Evolutionary conservation across 2,113 vertebrate species (phyloP).

Genomic region (Seriola aureovittata): DNA sequence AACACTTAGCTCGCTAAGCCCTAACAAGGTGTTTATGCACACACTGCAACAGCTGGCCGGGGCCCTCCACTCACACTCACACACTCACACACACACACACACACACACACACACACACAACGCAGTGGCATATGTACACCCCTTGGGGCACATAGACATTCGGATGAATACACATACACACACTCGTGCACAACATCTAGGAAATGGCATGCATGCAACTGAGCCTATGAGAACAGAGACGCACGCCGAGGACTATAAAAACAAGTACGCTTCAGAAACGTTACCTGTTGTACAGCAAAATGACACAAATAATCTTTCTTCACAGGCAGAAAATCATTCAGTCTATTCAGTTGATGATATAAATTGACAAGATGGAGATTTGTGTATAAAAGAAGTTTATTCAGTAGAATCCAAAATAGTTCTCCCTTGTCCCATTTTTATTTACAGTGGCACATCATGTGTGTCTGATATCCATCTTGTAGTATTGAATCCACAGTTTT

Average conservation of each 20-base stretch:
- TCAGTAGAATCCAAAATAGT: constrained; percentile 6
- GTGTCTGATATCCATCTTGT: not conserved
- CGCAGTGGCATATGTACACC: constrained; percentile 33
- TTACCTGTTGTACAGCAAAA: not conserved
- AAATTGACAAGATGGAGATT: not conserved
- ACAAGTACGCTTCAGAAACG: not conserved
- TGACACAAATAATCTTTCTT: not conserved
- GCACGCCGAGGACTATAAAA: not conserved
- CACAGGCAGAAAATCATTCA: not conserved
- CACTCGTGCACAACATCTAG: constrained; percentile 28
- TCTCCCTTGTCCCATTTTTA: not conserved
- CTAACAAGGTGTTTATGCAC: constrained; percentile 81
- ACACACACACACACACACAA: constrained; percentile 10
- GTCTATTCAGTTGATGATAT: not conserved
- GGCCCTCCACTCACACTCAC: constrained; percentile 45
- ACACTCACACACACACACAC: constrained; percentile 15
- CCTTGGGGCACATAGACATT: constrained; percentile 57
- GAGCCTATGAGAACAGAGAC: constrained; percentile 5
- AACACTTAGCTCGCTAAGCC: constrained; percentile 76
- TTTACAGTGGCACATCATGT: not conserved
- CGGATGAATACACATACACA: constrained; percentile 52
- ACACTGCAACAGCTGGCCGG: constrained; percentile 74
- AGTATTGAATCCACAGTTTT: not conserved
- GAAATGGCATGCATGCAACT: constrained; percentile 21
- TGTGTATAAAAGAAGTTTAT: not conserved